Conservation (phyloP, 2,113 vertebrate species). For the Puffinus mauretanicus region DNA sequence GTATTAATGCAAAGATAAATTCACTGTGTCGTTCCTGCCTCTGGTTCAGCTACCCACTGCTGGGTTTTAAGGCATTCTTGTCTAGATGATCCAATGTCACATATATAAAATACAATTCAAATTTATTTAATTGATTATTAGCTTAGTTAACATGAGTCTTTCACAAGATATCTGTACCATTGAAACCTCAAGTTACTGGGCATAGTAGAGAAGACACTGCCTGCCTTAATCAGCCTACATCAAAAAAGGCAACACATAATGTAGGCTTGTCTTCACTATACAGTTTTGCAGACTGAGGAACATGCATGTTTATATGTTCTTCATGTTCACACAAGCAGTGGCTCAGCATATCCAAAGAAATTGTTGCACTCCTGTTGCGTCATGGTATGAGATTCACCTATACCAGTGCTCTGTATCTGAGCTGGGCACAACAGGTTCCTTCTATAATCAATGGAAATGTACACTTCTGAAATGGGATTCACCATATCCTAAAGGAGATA, state of each 20-base stretch:
- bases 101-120: background rate
- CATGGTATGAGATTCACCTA: background rate
- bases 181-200: background rate
- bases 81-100: background rate
- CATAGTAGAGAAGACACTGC: background rate
- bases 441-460: background rate
- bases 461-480: background rate
- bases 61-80: background rate
- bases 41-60: background rate
- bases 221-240: background rate
- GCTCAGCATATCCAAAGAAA: background rate
- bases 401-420: background rate
- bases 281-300: background rate
- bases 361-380: background rate
- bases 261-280: background rate
- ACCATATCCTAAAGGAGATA: fast-evolving
- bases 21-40: background rate
- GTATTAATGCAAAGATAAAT: background rate
- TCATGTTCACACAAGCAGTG: background rate
- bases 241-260: fast-evolving
- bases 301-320: background rate
- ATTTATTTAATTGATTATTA: background rate
- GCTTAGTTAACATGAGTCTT: background rate
- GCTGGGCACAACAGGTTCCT: background rate
- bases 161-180: background rate